Conservation (phyloP, 2,113 vertebrate genomes). For the Hassar affinis region DNA sequence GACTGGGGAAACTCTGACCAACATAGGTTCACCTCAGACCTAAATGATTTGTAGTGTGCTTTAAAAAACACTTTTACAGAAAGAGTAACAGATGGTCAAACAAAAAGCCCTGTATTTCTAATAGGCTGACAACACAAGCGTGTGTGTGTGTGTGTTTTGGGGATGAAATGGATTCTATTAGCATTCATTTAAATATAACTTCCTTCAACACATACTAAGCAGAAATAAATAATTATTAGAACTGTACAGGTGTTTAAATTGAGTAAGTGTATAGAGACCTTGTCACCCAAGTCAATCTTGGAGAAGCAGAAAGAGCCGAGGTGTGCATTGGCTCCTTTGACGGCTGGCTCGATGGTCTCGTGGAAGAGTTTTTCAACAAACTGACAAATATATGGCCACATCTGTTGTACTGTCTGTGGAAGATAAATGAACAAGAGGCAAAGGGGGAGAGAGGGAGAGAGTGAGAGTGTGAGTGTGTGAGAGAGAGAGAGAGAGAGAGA, state of each 20-base stretch:
- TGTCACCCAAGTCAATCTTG: conserved; percentile 90
- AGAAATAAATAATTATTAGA: too few species aligned
- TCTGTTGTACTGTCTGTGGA: conserved; percentile 90
- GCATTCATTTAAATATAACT: background rate
- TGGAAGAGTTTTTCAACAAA: conserved; percentile 95
- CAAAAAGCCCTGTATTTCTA: background rate
- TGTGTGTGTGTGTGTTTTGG: background rate
- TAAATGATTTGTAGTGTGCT: background rate
- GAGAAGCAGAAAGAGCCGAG: conserved; percentile 91
- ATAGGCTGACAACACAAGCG: background rate
- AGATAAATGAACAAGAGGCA: background rate
- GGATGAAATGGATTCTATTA: background rate
- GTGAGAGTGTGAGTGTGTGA: background rate
- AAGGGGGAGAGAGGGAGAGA: background rate
- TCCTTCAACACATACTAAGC: background rate
- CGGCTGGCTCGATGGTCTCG: conserved; percentile 93
- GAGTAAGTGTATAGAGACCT: conserved; percentile 73
- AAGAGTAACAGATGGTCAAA: background rate
- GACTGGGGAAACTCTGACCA: background rate
- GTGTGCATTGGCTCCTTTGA: conserved; percentile 85
- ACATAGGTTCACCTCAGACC: background rate
- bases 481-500: background rate
- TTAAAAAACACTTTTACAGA: background rate
- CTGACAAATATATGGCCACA: conserved; percentile 98
- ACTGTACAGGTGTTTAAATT: background rate